Conservation (phyloP, 2,888 invertebrate genomes). For the Drosophila tanythrix region DNA sequence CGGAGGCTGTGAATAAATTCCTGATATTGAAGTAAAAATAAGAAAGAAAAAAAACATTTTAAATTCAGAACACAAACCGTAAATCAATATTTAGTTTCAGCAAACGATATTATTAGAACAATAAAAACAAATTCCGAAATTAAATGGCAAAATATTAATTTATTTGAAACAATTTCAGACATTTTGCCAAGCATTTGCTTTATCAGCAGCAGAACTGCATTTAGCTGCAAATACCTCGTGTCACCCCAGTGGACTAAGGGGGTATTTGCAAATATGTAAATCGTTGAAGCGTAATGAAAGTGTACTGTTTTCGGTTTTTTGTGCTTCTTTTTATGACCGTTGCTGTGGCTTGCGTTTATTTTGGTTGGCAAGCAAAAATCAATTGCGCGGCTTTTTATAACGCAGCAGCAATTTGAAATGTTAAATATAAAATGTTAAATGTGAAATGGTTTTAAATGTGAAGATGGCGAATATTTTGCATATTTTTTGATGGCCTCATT, state of each 20-base stretch:
- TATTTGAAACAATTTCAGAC: not conserved
- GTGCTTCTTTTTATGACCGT: slow-evolving; percentile 30
- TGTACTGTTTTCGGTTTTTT: slow-evolving; percentile 10
- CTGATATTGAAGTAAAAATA: not conserved
- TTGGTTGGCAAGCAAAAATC: slow-evolving; percentile 46
- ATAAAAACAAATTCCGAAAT: not conserved
- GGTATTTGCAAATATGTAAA: slow-evolving; percentile 42
- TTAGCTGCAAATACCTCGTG: not conserved
- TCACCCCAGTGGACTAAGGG: not conserved
- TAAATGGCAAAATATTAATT: not conserved
- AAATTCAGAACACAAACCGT: not conserved
- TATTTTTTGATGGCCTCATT: slow-evolving; percentile 60
- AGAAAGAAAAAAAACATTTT: not conserved
- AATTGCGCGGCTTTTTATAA: slow-evolving; percentile 48
- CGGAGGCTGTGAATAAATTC: not conserved
- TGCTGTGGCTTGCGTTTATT: slow-evolving; percentile 45
- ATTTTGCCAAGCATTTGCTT: not conserved
- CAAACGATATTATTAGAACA: not conserved
- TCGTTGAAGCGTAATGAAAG: slow-evolving; percentile 46
- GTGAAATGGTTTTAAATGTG: slow-evolving; percentile 53
- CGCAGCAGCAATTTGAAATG: slow-evolving; percentile 41
- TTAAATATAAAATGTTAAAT: slow-evolving; percentile 30
- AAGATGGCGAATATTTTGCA: slow-evolving; percentile 34
- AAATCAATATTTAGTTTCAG: not conserved
- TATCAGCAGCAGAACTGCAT: not conserved